Base-by-base conservation (phyloP, 2,113 vertebrate species). In the Prunella himalayana region DNA sequence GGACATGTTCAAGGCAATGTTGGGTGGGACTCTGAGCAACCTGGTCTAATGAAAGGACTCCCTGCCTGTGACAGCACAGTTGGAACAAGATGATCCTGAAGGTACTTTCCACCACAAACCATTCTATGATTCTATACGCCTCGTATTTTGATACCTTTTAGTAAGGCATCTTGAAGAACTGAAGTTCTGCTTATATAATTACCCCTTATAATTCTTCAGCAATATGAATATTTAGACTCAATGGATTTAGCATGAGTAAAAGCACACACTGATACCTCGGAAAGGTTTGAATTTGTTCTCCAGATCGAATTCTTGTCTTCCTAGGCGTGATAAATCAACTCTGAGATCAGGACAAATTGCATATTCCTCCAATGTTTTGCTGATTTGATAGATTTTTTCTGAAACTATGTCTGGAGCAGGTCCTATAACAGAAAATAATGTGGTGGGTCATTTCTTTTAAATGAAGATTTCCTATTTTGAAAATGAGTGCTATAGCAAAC, bases 231-330 rank as follows among this genome's bases (percentile, higher is more conserved):
- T 23, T 66, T 27, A 68, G 15, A 69, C 71, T 15, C 9, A 41
- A 65, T 9, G 2, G 31, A 82, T 28, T 18, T 47, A 73, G 17
- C 61, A 77, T 39, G 28, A 68, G 42, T 65, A 84, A 95, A 69
- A 95, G 33, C 39, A n/a, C 2, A 73, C 8, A 31, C 0, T 47
- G 50, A 79, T 98, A 99, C 99, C 99, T 98, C 99, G 98, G 97
- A 99, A 99, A 79, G 99, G 99, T 95, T 99, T 99, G 97, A 99
- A 99, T 96, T 99, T 99, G 98, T 99, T 99, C 98, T 99, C 99
- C 94, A 99, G 96, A 97, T 99, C 99, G 98, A 99, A 99, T 82
- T 99, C 99, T 89, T 99, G 99, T 88, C 99, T 99, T 97, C 99
- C 99, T 71, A 99, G 97, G 53, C 99, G 98, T 91, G 99, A 99